Conservation (phyloP, 1,140 invertebrate genomes). For the Lerema accius region DNA sequence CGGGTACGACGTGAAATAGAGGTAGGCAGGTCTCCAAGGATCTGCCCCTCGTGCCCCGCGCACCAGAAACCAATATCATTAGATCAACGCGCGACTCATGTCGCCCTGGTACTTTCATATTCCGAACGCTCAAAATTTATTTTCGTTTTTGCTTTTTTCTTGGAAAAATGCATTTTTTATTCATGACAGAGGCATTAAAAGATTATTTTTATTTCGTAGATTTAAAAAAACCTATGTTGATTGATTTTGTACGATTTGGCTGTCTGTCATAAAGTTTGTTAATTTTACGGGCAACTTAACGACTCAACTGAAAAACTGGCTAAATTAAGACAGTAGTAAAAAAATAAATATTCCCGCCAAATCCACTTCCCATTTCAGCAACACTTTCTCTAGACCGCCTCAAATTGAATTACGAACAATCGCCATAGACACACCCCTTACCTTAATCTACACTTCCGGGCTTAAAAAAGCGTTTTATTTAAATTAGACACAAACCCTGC, state of each 20-base stretch:
- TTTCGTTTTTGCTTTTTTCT: slow-evolving; percentile 13
- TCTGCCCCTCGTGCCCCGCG: slow-evolving; percentile 40
- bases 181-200: background rate
- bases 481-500: slow-evolving; percentile 40
- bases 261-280: no score
- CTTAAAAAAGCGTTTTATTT: slow-evolving; percentile 41
- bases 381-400: background rate
- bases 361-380: background rate
- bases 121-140: slow-evolving; percentile 23
- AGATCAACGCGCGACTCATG: slow-evolving; percentile 46
- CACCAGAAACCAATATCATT: slow-evolving; percentile 71
- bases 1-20: slow-evolving; percentile 59
- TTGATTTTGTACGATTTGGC: no score
- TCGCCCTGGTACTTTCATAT: slow-evolving; percentile 46
- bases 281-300: no score
- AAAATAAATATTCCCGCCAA: background rate
- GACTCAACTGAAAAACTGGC: no score
- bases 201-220: no score
- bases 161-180: slow-evolving; percentile 23
- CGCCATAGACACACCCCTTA: slow-evolving; percentile 6
- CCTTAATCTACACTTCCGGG: slow-evolving; percentile 28
- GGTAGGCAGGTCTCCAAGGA: slow-evolving; percentile 58
- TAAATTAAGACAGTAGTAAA: no score
- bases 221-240: no score
- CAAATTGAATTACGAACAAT: slow-evolving; percentile 16